Evolutionary conservation across 35 echinoderm and acorn worm species (phyloP).

Genomic region (Stichopus chloronotus): DNA sequence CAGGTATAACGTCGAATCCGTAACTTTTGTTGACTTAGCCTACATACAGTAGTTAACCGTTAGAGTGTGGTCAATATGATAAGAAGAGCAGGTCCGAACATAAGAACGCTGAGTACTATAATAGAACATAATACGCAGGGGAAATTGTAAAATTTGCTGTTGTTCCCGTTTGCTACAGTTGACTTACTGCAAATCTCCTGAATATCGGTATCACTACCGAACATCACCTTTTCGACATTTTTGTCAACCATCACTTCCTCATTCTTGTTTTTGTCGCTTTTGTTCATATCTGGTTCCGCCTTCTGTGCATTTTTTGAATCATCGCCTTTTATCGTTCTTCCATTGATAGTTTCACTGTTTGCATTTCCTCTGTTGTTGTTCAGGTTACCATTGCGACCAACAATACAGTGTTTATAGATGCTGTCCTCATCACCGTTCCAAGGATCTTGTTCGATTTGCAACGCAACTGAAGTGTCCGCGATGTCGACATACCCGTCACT

Average conservation of each 20-base stretch:
- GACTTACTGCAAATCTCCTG: not conserved
- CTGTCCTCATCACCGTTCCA: too few species aligned
- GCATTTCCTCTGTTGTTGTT: too few species aligned
- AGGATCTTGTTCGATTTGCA: too few species aligned
- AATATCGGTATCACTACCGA: not conserved
- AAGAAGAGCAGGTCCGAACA: not conserved
- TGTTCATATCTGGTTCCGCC: not conserved
- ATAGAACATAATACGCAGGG: not conserved
- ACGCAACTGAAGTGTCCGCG: too few species aligned
- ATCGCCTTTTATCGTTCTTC: not conserved
- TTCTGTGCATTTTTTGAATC: not conserved
- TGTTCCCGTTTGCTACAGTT: not conserved
- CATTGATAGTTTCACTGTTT: too few species aligned
- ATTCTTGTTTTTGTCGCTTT: not conserved
- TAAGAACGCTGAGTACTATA: not conserved
- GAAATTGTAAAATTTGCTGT: not conserved
- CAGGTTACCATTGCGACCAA: too few species aligned
- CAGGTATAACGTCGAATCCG: too few species aligned
- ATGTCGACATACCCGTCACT: too few species aligned
- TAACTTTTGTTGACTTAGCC: too few species aligned
- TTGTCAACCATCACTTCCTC: not conserved
- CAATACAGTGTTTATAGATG: too few species aligned
- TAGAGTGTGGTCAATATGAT: not conserved
- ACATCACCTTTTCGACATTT: not conserved
- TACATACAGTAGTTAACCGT: not conserved